A percentile compares a stretch with the other conserved stretches of the same genome.
phyloP scores from a whole-genome alignment of 2,113 vertebrate genomes.

The Myiopsitta monachus region DNA sequence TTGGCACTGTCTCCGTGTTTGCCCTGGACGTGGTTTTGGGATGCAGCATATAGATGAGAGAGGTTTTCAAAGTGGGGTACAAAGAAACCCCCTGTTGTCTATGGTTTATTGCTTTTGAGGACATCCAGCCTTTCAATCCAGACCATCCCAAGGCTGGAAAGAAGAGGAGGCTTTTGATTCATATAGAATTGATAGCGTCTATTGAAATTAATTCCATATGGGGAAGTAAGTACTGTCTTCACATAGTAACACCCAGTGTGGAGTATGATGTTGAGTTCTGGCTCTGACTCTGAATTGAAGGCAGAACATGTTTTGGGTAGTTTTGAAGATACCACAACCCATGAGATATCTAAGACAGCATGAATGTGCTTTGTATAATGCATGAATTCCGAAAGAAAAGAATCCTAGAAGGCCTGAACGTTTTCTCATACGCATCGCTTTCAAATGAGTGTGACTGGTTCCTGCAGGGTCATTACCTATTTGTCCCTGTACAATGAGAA shows the following conservation, averaged over 20 bases:
- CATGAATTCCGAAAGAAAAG: not conserved
- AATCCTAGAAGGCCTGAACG: not conserved
- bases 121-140: not conserved
- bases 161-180: not conserved
- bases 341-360: not conserved
- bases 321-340: constrained; percentile 14
- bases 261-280: not conserved
- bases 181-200: not conserved
- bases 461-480: not conserved
- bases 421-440: not conserved
- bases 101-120: not conserved
- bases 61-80: not conserved
- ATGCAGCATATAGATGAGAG: not conserved
- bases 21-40: not conserved
- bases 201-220: constrained; percentile 32
- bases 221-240: not conserved
- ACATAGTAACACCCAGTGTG: not conserved
- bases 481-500: not conserved
- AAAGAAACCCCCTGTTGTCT: not conserved
- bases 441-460: not conserved
- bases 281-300: not conserved
- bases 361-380: not conserved
- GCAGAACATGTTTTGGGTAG: not conserved
- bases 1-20: rapidly evolving
- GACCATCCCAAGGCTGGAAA: not conserved